Conservation (phyloP, 1,140 invertebrate species). For the Maconellicoccus hirsutus region DNA sequence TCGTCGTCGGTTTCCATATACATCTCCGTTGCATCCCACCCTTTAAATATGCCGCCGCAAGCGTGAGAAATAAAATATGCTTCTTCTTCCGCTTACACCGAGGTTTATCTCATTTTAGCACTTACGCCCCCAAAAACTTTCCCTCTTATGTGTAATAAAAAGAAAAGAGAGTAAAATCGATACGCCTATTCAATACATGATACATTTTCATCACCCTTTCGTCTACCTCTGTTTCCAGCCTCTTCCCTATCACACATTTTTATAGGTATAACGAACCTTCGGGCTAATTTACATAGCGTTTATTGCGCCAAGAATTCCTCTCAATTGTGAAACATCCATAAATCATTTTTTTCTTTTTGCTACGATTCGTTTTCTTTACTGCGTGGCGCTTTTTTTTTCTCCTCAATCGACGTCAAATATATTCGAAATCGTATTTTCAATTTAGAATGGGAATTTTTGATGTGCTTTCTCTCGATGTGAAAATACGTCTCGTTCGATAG, state of each 20-base stretch:
- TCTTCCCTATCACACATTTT: too few relatives aligned
- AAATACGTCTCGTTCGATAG: too few relatives aligned
- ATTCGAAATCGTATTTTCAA: too few relatives aligned
- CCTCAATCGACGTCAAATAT: too few relatives aligned
- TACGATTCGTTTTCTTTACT: too few relatives aligned
- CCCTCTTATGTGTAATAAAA: neutral
- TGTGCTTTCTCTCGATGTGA: too few relatives aligned
- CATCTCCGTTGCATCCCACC: too few relatives aligned
- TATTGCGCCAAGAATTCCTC: neutral
- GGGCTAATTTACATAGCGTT: slow-evolving; percentile 12
- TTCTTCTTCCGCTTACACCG: neutral
- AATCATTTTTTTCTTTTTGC: neutral
- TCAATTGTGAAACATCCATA: neutral
- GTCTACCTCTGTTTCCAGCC: neutral
- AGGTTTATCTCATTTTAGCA: slow-evolving; percentile 19
- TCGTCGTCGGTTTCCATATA: neutral
- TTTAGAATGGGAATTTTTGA: too few relatives aligned
- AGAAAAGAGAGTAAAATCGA: neutral
- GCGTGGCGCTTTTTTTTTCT: too few relatives aligned
- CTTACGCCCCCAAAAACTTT: neutral
- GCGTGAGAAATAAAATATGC: slow-evolving; percentile 21
- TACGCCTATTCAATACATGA: neutral
- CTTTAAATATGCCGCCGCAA: neutral
- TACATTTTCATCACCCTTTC: neutral
- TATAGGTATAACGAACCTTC: neutral